Evolutionary conservation across 1,140 invertebrate genomes (phyloP), one percentile per base, ranked within the genome.

Genomic region (Drosophila leontia): DNA sequence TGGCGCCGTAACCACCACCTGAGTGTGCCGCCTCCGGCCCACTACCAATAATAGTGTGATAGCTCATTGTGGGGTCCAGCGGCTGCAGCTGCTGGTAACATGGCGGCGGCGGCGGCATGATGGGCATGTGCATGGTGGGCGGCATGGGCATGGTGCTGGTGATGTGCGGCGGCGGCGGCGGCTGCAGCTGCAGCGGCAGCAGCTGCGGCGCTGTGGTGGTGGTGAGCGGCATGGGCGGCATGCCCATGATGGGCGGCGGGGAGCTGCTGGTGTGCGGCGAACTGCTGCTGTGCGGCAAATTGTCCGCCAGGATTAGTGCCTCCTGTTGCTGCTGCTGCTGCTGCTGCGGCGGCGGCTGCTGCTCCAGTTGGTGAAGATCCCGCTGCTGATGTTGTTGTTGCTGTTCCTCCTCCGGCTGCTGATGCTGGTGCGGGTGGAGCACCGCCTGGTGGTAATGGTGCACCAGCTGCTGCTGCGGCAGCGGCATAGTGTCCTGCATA

Each of bases 31-130:
- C 51, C 19, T 57, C 64, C 15, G 50, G n/a, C 11, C 60, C 64
- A 78, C 78, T 93, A 93, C 92, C 92, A 93, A 91, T 93, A 93
- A 86, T 93, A 93, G 91, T 93, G 92, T 85, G 92, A 93, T 92
- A 93, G 69, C 77, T 93, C 92, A 83, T 92, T 87, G 87, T 92
- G 91, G 81, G 91, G 74, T 91, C 91, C 91, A 86, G 85, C 81
- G 80, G 87, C 80, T 71, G 92, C 86, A 92, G 91, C 74, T 80
- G 91, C 78, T 92, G 92, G 87, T 77, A 92, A 56, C 86, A 93
- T 87, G 75, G 91, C 75, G 83, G 93, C 77, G 93, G 92, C 82
- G 93, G 82, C 75, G 67, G 79, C 79, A 75, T 90, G 51, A 79
- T 67, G 60, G 91, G 85, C 74, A 77, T 77, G 75, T 67, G 74